Base-by-base conservation (phyloP, 2,888 invertebrate genomes). In the Amblyjoppa fuscipennis region DNA sequence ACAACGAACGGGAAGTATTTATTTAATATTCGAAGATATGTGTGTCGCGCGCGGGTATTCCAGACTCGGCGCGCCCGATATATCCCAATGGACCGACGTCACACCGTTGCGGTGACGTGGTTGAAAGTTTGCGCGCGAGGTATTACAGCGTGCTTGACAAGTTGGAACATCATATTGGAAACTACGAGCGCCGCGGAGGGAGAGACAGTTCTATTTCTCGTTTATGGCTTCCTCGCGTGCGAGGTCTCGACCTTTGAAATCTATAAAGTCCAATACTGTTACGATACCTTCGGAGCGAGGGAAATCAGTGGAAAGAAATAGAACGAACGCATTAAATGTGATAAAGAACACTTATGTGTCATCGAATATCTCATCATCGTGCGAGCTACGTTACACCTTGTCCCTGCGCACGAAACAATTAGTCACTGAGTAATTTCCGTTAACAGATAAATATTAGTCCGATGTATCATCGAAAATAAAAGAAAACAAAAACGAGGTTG, bases 101-200 rank as follows among this genome's bases (percentile, higher is more conserved):
- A 80, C 66, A 31, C 34, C 73, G n/a, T 45, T 13, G 41, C 66
- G 64, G 41, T 53, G 76, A 70, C 70, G 45, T 20, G n/a, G 28
- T 70, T 64, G 70, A 82, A 76, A 70, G 59, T 70, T 76, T 76
- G 64, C 20, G 38, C 16, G 38, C 61, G 76, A 70, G 45, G 70
- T 64, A 76, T 76, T 64, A 41, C 70, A 38, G 38, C 31, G 51
- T 45, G 53, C 51, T 28, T 28, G 25, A 16, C 69, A 61, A 51
- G 34, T 64, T 70, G n/a, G 11, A 79, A 51, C 69, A 20, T 70
- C 38, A 70, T 45, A 49, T 7, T 9, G 20, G 34, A 64, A 66
- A n/a, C 66, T 41, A 64, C 16, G 51, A 9, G 53, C 20, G 9
- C 28, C 56, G 38, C 11, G 51, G 34, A 61, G 38, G 4, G 25